Base-by-base conservation (phyloP, 2,797 vertebrate genomes). In the Coregonus suidteri region DNA sequence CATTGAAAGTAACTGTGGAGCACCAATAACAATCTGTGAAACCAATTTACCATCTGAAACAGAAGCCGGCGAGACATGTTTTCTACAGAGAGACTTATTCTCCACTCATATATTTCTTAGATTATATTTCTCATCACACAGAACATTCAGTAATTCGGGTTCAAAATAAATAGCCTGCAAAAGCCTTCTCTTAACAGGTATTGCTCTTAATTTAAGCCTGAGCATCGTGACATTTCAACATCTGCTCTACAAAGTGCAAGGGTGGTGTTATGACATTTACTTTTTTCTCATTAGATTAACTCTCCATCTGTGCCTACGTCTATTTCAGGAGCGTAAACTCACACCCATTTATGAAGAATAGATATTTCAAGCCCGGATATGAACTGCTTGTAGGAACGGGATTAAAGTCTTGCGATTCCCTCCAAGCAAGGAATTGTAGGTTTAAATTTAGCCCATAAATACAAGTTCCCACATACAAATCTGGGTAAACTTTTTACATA, bases 181-280 rank as follows among this genome's bases (percentile, higher is more conserved):
- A 65, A 64, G 56, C n/a, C 35, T 47, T 47, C n/a, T 31, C 52
- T 73, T 15, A 47, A 25, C 56, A 65, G 56, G 14, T 80, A 72
- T 83, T 75, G 83, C 65, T 80, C 35, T 75, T 85, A 64, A 79
- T 84, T 71, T 81, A 37, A 83, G 69, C 64, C 67, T 71, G 77
- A 77, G 54, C 76, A 64, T n/a, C 3, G 20, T 88, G 88, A 91
- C 89, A 91, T 91, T 91, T 91, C 34, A 77, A 74, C 82, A 77
- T 80, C 77, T 86, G 71, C 79, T 80, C 77, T 77, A 66, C 73
- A 34, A 71, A 78, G 72, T 68, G 75, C 77, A 77, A 84, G 78
- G 84, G 84, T 69, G 62, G 54, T 81, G 54, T 7, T 52, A 65
- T 91, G 91, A 88, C 90, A 91, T 92, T 91, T 90, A 85, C 82